These are phyloP conservation scores for Drosophila gaucha DNA, from an alignment of 2,888 invertebrate species.

Conservation along the genomic window DNA sequence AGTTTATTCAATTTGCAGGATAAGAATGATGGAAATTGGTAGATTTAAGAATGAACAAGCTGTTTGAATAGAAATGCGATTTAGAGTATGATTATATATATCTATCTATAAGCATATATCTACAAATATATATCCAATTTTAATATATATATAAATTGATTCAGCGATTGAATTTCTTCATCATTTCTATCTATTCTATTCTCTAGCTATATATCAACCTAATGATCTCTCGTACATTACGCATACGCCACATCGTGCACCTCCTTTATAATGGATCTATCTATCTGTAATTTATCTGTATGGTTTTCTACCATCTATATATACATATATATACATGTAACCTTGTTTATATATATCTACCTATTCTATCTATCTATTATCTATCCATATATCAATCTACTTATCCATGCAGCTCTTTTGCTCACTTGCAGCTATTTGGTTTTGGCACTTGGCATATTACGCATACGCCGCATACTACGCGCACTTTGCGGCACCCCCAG, in stretches of 20 bases:
- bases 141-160: too few relatives aligned
- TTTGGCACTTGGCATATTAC: slow-evolving; percentile 50
- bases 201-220: not conserved
- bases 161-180: too few relatives aligned
- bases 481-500: slow-evolving; percentile 36
- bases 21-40: not conserved
- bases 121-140: not conserved
- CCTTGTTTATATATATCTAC: not conserved
- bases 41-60: not conserved
- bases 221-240: too few relatives aligned
- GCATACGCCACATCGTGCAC: too few relatives aligned
- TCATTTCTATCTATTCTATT: not conserved
- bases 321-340: not conserved
- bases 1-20: slow-evolving; percentile 3
- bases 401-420: not conserved
- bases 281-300: not conserved
- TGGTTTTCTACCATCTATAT: not conserved
- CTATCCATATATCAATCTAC: too few relatives aligned
- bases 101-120: not conserved
- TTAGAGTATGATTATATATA: not conserved
- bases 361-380: not conserved
- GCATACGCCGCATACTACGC: slow-evolving; percentile 64
- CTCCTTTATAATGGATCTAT: not conserved
- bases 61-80: not conserved
- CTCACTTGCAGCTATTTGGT: slow-evolving; percentile 11